phyloP scores from a whole-genome alignment of 2,797 vertebrate species.

The Masticophis lateralis region DNA sequence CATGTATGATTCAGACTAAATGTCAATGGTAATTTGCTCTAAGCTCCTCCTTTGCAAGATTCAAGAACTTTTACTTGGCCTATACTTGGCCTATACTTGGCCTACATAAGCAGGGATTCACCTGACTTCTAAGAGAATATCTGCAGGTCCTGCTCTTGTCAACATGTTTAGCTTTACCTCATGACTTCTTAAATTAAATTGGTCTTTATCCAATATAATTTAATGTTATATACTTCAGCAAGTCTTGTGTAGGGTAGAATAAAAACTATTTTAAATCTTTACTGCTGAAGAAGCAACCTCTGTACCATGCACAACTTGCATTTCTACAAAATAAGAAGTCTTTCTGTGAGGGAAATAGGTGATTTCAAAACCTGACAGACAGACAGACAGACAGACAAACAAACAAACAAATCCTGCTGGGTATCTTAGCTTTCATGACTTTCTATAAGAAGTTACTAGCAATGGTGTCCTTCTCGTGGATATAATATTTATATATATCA shows the following conservation, averaged over 20 bases:
- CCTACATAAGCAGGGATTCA: background rate
- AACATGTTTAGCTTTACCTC: background rate
- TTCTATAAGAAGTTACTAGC: background rate
- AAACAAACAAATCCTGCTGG: background rate
- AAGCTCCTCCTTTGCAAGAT: background rate
- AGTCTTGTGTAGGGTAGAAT: background rate
- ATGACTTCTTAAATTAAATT: background rate
- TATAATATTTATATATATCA: background rate
- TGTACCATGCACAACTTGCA: background rate
- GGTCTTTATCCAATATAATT: background rate
- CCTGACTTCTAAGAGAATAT: background rate
- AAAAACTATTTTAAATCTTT: background rate
- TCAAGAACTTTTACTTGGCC: background rate
- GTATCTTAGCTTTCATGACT: background rate
- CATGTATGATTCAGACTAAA: background rate
- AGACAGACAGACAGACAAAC: background rate
- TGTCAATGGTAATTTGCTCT: too few species aligned
- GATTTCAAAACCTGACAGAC: background rate
- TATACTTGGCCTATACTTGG: background rate
- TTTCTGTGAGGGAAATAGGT: background rate
- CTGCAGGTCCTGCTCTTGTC: background rate
- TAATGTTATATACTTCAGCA: background rate
- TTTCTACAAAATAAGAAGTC: background rate
- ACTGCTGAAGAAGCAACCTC: background rate
- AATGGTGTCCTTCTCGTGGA: background rate